phyloP scores from a whole-genome alignment of 1,140 invertebrate species.

The Parapsyche elsis region DNA sequence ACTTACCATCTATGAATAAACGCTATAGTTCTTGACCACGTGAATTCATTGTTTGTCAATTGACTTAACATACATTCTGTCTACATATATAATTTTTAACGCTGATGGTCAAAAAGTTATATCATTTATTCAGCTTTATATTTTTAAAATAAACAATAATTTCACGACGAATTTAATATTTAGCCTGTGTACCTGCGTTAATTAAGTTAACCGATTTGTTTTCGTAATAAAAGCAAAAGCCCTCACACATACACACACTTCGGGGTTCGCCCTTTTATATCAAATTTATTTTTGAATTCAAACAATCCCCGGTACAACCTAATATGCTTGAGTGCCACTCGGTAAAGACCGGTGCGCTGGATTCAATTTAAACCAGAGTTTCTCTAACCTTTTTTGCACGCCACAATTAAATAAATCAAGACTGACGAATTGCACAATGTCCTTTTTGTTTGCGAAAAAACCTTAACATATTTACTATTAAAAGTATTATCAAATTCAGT shows the following conservation, averaged over 20 bases:
- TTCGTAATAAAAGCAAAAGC: constrained; percentile 49
- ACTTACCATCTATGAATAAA: no score
- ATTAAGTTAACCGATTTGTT: constrained; percentile 44
- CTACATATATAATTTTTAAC: no score
- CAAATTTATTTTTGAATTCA: constrained; percentile 54
- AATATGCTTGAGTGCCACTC: constrained; percentile 54
- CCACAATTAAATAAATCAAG: no score
- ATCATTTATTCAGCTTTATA: background rate
- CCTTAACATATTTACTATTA: no score
- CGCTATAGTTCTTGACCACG: no score
- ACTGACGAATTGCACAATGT: no score
- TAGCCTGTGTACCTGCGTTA: constrained; percentile 7
- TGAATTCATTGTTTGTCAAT: no score
- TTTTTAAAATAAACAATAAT: background rate
- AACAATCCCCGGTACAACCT: constrained; percentile 51
- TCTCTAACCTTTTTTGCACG: constrained; percentile 17
- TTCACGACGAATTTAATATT: background rate
- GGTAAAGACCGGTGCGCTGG: constrained; percentile 36
- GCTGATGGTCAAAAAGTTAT: no score
- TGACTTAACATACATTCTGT: no score
- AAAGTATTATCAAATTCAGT: no score
- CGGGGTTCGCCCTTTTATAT: constrained; percentile 43
- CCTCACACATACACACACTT: constrained; percentile 32
- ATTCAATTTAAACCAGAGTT: background rate
- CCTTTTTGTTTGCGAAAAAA: no score